A percentile compares a stretch with the other conserved stretches of the same genome.
Conservation (phyloP, 2,888 invertebrate genomes). For the Venusia cambrica region DNA sequence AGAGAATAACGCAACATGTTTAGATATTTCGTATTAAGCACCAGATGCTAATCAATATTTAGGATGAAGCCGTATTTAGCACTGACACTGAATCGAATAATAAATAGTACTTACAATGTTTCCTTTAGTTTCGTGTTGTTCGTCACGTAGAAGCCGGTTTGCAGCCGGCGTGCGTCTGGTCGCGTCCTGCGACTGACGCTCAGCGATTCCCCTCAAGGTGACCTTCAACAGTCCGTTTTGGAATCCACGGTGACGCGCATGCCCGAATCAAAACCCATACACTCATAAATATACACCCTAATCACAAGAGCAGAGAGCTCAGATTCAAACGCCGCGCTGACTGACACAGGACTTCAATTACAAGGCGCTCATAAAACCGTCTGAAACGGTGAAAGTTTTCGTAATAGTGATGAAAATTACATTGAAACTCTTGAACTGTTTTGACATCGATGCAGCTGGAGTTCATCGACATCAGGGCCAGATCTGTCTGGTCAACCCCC, state of each 20-base stretch:
- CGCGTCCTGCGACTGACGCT: conserved; percentile 25
- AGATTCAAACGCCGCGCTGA: conserved; percentile 24
- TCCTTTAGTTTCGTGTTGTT: conserved; percentile 36
- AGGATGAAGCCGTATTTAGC: no score
- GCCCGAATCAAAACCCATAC: conserved; percentile 44
- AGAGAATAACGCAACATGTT: no score
- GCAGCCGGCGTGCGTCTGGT: conserved; percentile 27
- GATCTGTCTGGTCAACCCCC: no score
- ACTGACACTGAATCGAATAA: background rate
- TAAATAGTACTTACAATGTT: conserved; percentile 20
- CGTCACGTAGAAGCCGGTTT: conserved; percentile 44
- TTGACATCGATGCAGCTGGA: background rate
- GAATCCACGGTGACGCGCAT: conserved; percentile 63
- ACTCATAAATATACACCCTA: conserved; percentile 42
- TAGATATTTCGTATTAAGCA: no score
- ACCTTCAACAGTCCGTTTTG: conserved; percentile 64
- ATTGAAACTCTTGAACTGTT: conserved; percentile 1
- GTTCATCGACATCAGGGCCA: conserved; percentile 8
- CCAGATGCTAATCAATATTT: no score
- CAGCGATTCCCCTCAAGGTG: conserved; percentile 54
- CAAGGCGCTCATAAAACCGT: conserved; percentile 3
- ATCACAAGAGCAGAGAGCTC: conserved; percentile 25
- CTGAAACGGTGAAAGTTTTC: conserved; percentile 7
- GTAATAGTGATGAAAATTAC: conserved; percentile 7
- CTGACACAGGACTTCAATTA: conserved; percentile 44